Conservation (phyloP, 2,888 invertebrate genomes). For the Folsomia candida region DNA sequence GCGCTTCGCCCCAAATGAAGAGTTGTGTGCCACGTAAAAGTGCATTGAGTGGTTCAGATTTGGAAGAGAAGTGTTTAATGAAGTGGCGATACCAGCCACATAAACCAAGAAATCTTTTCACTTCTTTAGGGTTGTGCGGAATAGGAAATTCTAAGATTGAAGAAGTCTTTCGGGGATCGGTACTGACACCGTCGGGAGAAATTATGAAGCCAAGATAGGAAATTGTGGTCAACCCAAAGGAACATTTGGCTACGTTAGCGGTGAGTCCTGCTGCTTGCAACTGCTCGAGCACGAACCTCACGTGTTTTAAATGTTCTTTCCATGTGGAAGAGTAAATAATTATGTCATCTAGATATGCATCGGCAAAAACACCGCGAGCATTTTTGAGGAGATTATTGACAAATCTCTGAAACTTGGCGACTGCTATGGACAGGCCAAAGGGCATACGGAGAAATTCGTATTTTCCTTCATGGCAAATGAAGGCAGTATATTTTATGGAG, state of each 20-base stretch:
- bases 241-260: background rate
- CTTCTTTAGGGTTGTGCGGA: conserved; percentile 21
- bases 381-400: background rate
- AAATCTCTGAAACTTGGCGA: background rate
- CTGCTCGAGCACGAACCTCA: background rate
- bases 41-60: conserved; percentile 25
- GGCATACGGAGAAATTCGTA: conserved; percentile 7
- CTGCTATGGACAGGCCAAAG: background rate
- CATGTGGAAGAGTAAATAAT: background rate
- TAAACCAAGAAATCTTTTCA: conserved; percentile 30
- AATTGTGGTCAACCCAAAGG: no score
- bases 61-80: conserved; percentile 28
- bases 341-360: conserved; percentile 6
- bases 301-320: background rate
- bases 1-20: conserved; percentile 29
- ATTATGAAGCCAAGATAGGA: background rate
- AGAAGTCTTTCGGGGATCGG: no score
- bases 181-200: background rate
- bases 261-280: background rate
- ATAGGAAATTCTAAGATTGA: no score
- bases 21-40: conserved; percentile 22
- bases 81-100: conserved; percentile 43
- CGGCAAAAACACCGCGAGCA: background rate
- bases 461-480: background rate
- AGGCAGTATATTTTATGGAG: background rate